phyloP scores from a whole-genome alignment of 2,113 vertebrate species.

The Marmota flaviventris region DNA sequence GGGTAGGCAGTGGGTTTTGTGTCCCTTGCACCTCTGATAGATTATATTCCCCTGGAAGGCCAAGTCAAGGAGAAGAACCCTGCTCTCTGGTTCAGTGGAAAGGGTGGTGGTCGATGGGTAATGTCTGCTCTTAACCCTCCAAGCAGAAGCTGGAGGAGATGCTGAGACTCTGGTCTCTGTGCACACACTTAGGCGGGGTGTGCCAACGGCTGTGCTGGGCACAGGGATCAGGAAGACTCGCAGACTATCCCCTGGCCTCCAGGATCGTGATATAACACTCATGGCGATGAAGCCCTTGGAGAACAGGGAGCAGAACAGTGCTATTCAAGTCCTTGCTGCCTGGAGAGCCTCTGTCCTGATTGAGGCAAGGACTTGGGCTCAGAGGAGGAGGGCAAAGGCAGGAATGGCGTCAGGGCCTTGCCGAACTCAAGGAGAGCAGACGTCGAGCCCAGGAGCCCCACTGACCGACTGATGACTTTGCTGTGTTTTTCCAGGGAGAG shows the following conservation, averaged over 20 bases:
- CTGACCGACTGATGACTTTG: not conserved
- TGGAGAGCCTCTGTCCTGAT: not conserved
- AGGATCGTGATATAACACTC: not conserved
- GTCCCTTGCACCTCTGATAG: not conserved
- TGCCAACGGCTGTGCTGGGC: not conserved
- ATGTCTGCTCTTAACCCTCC: not conserved
- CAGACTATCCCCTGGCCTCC: not conserved
- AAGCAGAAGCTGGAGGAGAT: not conserved
- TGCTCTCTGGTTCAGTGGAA: not conserved
- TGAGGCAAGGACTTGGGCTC: not conserved
- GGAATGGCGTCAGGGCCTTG: not conserved
- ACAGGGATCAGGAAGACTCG: not conserved
- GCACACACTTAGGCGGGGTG: not conserved
- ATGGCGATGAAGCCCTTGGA: not conserved
- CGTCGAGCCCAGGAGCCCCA: not conserved
- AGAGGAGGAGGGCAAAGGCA: not conserved
- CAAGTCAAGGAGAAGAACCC: not conserved
- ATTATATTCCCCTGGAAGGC: not conserved
- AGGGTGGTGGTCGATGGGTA: not conserved
- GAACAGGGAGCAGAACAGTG: not conserved
- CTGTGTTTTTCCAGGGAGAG: constrained; percentile 89
- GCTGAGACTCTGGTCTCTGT: not conserved
- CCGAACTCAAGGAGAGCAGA: not conserved
- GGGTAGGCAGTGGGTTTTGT: not conserved
- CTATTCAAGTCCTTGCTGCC: not conserved